phyloP scores from a whole-genome alignment of 2,113 vertebrate species.

The Ceuthmochares aereus region DNA sequence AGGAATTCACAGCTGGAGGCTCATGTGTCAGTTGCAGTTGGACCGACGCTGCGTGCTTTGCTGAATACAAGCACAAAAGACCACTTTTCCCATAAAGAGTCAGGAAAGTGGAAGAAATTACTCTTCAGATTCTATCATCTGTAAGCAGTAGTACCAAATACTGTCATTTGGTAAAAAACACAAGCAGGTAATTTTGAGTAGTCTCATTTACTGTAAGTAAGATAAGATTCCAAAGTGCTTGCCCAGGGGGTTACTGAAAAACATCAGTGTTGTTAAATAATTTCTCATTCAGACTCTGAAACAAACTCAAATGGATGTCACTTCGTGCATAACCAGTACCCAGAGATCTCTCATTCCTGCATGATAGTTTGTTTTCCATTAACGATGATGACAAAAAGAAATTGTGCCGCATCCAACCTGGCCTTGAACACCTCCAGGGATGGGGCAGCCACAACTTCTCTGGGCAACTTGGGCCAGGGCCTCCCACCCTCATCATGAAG shows the following conservation, averaged over 20 bases:
- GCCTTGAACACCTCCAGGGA: no score
- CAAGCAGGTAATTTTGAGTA: conserved; percentile 6
- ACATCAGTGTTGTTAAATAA: neutral
- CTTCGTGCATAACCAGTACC: neutral
- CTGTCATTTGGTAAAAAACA: neutral
- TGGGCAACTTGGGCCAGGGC: no score
- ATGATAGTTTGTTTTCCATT: conserved; percentile 7
- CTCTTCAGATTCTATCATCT: conserved; percentile 29
- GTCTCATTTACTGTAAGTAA: neutral
- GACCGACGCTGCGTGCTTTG: neutral
- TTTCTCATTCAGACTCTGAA: conserved; percentile 27
- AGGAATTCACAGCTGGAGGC: conserved; percentile 37
- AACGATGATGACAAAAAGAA: neutral
- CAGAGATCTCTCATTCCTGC: neutral
- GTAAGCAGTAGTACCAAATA: neutral
- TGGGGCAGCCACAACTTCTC: no score
- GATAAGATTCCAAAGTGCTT: neutral
- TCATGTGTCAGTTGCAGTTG: conserved; percentile 24
- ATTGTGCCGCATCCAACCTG: neutral
- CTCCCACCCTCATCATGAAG: no score
- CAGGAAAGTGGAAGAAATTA: conserved; percentile 12
- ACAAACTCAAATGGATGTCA: neutral
- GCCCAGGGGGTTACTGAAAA: neutral
- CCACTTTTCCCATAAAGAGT: conserved; percentile 5
- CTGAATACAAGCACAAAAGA: neutral